Evolutionary conservation across 2,888 invertebrate genomes (phyloP), one percentile per base, ranked within the genome.

Genomic region (Itoplectis maculator): DNA sequence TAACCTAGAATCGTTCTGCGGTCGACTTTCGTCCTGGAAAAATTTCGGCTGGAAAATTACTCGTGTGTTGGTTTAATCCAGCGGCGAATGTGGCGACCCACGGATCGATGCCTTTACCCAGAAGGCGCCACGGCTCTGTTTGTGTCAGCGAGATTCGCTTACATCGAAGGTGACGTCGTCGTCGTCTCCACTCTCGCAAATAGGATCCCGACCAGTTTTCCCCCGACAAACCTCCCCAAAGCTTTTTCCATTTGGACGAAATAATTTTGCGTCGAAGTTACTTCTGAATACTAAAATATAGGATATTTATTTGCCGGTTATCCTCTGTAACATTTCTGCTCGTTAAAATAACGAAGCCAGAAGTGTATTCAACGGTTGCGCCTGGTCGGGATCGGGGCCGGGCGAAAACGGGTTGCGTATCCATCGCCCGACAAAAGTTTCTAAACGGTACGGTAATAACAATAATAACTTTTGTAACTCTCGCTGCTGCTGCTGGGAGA

Each of bases 381-480:
- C 29, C 29, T 29, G 61, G 73, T 65, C 73, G 49, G 56, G 29
- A 29, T n/a, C n/a, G 29, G 29, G 29, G 29, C 29, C 2, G 29
- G 29, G 29, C 3, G 77, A 47, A 73, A 83, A 80, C 59, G 79
- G 75, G 77, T 56, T 70, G 45, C 85, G 79, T 87, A 90, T 89
- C 89, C 89, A 89, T 90, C 87, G 87, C 86, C 84, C 77, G 90
- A 92, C 92, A 91, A 91, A 92, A 92, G 90, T 92, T 92, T 92
- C 91, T 92, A 92, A 92, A 91, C 91, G 91, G 88, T 90, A 91
- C 89, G 88, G 91, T 91, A 92, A 92, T 92, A 92, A 92, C 92
- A 92, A 92, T 92, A 92, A 92, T 91, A 92, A 92, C 92, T 92
- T 92, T 92, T 91, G 92, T 89, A 92, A 92, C 91, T 91, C 90